Evolutionary conservation across 2,797 vertebrate species (phyloP), one percentile per base, ranked within the genome.

Genomic region (Rhynchotus rufescens): DNA sequence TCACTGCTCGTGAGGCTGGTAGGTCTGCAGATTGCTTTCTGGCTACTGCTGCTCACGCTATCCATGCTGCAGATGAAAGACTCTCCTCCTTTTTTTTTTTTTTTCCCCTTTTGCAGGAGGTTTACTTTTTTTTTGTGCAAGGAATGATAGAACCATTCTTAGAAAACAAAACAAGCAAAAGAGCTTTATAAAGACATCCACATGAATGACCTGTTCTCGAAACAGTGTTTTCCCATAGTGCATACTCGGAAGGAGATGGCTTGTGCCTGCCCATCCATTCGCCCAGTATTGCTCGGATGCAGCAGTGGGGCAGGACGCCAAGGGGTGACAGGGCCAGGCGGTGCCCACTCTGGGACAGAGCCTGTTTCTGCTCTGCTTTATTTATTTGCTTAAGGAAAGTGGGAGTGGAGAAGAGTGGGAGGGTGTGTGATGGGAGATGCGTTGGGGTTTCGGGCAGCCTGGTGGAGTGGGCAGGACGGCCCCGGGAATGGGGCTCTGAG

Each of bases 11-110:
- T 2, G 30, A 92, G 84, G 65, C 73, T 30, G 30, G 15, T 60
- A 44, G 64, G 36, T 88, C 64, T 89, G 74, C 61, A 84, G 65
- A 25, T 69, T 79, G 49, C 84, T 92, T 28, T 54, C 74, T 90
- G 82, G 89, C 86, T 90, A 76, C 86, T 26, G 80, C 67, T 86
- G 81, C 77, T 88, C 2, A 0, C 5, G 1, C 32, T 32, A 59
- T 68, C 75, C 4, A 2, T 77, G 52, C 49, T 11, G 14, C n/a
- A 28, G 80, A 78, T 60, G 12, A 75, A 69, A 40, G 26, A 66
- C 75, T 83, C 30, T n/a, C 54, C n/a, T 42, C 13, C 16, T 19
- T 45, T 21, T 20, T 45, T 47, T 47, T 49, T 47, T 28, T 71
- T 82, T 61, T 88, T 61, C 71, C 15, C 36, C 67, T 82, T 51